Base-by-base conservation (phyloP, 2,888 invertebrate genomes). In the Pycnomerus fuliginosus region DNA sequence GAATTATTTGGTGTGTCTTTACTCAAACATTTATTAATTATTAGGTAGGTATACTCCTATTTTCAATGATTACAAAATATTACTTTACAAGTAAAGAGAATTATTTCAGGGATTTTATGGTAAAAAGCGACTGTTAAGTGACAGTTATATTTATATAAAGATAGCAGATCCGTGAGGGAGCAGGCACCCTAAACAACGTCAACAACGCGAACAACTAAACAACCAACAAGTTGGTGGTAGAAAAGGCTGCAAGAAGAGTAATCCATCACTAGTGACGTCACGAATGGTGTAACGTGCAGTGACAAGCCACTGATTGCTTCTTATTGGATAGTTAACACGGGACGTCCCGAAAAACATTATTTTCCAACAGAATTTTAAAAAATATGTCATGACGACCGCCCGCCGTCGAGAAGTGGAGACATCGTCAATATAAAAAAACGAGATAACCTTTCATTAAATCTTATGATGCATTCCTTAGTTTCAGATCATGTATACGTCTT, bases 221-320 rank as follows among this genome's bases (percentile, higher is more conserved):
- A 61, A 62, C 66, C 65, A 67, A 68, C 67, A 67, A 67, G 68
- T 68, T 66, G 67, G 64, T 62, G 64, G 64, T 64, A 60, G 62
- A 60, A 53, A 55, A 62, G 61, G 57, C 52, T 62, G 58, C 63
- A 63, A 65, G 68, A 68, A 65, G 64, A 61, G 69, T 57, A 65
- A 71, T 70, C 68, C 68, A 70, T 70, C 68, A 70, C 67, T 60
- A 51, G 63, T 69, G 68, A 66, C 67, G 68, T 66, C 65, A 62
- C 56, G 58, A 62, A 63, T 64, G 62, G 59, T 64, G 68, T 68
- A 68, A 69, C 67, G 65, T 59, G 56, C 65, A 61, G 67, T 73
- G 74, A 74, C 74, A 73, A 69, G 68, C 67, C 73, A 73, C 71
- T 75, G 74, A 75, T 76, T 74, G 73, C 73, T 71, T 71, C 69